Percentiles rank a stretch among this genome's conserved stretches.
Evolutionary conservation across 2,888 invertebrate genomes (phyloP).

Genomic region (Mechanitis messenoides): DNA sequence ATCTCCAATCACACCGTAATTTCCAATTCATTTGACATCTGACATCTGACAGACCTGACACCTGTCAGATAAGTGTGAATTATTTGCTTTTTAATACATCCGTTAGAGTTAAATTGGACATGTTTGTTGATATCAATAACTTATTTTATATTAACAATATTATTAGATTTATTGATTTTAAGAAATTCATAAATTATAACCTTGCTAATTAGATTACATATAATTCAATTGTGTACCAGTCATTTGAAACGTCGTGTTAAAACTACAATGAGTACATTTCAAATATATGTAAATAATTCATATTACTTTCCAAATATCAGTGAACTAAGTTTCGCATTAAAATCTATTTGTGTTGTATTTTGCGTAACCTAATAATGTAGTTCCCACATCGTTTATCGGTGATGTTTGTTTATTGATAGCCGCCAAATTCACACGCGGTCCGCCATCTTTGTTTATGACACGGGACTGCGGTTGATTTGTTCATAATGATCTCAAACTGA

Average conservation of each 20-base stretch:
- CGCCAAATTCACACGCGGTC: slow-evolving; percentile 30
- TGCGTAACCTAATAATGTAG: slow-evolving; percentile 26
- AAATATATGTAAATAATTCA: no score
- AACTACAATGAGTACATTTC: no score
- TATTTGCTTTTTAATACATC: slow-evolving; percentile 60
- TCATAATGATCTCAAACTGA: no score
- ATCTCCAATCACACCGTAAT: slow-evolving; percentile 34
- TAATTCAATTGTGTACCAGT: no score
- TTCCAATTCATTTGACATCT: slow-evolving; percentile 37
- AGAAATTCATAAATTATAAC: no score
- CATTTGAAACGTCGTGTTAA: no score
- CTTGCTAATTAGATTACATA: no score
- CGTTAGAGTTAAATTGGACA: slow-evolving; percentile 10
- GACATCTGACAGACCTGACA: slow-evolving; percentile 36
- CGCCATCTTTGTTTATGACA: no score
- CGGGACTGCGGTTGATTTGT: no score
- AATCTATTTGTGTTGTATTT: slow-evolving; percentile 9
- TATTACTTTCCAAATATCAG: no score
- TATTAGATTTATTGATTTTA: no score
- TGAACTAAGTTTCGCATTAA: slow-evolving; percentile 1
- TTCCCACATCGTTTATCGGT: slow-evolving; percentile 37
- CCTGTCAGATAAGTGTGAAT: slow-evolving; percentile 58
- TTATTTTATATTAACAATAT: no score
- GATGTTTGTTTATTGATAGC: slow-evolving; percentile 37
- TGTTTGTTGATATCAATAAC: slow-evolving; percentile 8